A percentile compares a stretch with the other conserved stretches of the same genome.
phyloP scores from a whole-genome alignment of 2,113 vertebrate species.

The Xerus inauris region DNA sequence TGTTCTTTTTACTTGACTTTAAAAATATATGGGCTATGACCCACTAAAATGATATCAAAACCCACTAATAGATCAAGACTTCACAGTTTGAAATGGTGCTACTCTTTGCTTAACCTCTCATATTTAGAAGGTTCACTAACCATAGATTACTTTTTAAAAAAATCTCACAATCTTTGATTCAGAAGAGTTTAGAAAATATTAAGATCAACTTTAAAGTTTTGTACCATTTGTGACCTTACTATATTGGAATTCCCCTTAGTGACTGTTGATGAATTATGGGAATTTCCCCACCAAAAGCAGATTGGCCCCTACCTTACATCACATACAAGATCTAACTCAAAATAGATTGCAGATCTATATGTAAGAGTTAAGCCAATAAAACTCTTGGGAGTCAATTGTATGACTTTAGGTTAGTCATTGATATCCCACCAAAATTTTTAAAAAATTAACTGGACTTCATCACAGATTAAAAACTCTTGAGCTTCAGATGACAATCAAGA shows the following conservation, averaged over 20 bases:
- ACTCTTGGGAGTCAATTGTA: not conserved
- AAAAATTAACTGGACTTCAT: constrained; percentile 15
- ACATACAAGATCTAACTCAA: constrained; percentile 6
- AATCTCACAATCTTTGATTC: constrained; percentile 18
- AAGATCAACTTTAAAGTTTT: not conserved
- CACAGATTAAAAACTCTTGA: not conserved
- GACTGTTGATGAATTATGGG: not conserved
- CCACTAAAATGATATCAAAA: constrained; percentile 47
- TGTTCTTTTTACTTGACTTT: constrained; percentile 54
- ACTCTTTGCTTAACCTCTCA: constrained; percentile 38
- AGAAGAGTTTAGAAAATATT: constrained; percentile 24
- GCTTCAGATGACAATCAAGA: not conserved
- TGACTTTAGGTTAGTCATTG: not conserved
- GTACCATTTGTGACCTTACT: not conserved
- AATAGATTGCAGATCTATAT: not conserved
- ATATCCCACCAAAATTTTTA: not conserved
- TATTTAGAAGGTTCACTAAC: not conserved
- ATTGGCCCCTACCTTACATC: not conserved
- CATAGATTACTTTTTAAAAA: not conserved
- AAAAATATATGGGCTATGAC: constrained; percentile 16
- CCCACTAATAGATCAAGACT: not conserved
- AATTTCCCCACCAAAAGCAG: constrained; percentile 26
- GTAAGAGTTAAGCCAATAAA: constrained; percentile 19
- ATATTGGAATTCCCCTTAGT: not conserved
- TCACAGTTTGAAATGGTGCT: constrained; percentile 32